Conservation (phyloP, 92 coral and sea anemone genomes). For the Bergia sp. region DNA sequence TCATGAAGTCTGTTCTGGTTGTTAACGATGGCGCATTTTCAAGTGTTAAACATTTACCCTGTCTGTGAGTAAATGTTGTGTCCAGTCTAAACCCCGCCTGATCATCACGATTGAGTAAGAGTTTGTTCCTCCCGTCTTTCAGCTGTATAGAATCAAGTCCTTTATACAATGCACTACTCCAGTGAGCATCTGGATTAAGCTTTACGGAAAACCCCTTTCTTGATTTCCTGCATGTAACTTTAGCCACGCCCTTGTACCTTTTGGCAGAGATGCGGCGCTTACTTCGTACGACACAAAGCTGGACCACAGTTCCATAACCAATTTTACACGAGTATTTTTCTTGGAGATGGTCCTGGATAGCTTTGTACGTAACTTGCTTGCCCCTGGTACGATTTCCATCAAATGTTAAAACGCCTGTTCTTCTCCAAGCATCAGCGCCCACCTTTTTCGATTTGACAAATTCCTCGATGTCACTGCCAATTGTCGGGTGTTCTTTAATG, state of each 20-base stretch:
- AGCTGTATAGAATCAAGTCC: conserved; percentile 52
- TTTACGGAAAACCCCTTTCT: conserved; percentile 55
- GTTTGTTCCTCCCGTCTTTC: conserved; percentile 54
- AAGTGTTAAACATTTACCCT: conserved; percentile 46
- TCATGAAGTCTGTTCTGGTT: conserved; percentile 59
- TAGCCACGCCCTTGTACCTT: conserved; percentile 58
- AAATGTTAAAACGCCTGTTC: conserved; percentile 60
- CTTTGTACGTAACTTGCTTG: conserved; percentile 55
- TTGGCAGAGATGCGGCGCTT: conserved; percentile 64
- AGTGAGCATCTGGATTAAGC: conserved; percentile 57
- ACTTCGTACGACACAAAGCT: conserved; percentile 53
- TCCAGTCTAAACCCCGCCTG: conserved; percentile 67
- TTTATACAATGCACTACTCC: conserved; percentile 60
- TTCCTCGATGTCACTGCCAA: conserved; percentile 56
- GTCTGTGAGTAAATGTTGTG: conserved; percentile 59
- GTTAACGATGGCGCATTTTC: conserved; percentile 35
- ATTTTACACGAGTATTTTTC: conserved; percentile 43
- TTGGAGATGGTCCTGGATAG: conserved; percentile 53
- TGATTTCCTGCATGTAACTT: conserved; percentile 46
- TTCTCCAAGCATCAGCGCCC: conserved; percentile 67
- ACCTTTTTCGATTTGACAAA: conserved; percentile 55
- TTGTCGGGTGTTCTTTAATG: conserved; percentile 43
- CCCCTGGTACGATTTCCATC: conserved; percentile 60
- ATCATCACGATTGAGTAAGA: conserved; percentile 52
- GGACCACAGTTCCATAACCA: conserved; percentile 67